phyloP scores from a whole-genome alignment of 1,140 invertebrate genomes.

The Caenorhabditis inopinata region DNA sequence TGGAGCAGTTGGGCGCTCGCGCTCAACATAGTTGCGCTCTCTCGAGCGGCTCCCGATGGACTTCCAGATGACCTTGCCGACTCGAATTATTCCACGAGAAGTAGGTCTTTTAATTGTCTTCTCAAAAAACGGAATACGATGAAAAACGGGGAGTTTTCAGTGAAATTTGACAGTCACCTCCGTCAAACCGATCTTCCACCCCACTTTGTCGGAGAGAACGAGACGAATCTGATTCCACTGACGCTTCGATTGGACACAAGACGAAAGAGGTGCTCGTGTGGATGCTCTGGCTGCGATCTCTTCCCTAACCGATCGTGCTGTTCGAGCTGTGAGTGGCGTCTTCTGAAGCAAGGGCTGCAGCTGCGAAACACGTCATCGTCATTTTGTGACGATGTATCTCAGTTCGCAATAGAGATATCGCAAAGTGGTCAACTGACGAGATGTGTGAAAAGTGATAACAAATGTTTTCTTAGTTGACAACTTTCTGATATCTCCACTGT shows the following conservation, averaged over 20 bases:
- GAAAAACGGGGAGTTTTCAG: too few species aligned
- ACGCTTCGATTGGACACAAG: conserved; percentile 34
- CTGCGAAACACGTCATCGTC: too few species aligned
- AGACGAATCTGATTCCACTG: conserved; percentile 44
- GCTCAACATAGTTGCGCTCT: not conserved
- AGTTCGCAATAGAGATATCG: not conserved
- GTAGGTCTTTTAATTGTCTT: not conserved
- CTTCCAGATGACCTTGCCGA: conserved; percentile 30
- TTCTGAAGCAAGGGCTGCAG: too few species aligned
- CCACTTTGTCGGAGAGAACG: conserved; percentile 40
- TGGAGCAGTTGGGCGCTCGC: conserved; percentile 17
- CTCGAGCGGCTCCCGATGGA: not conserved
- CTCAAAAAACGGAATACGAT: too few species aligned
- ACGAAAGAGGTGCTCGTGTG: conserved; percentile 53
- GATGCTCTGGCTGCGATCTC: conserved; percentile 54
- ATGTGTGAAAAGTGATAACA: too few species aligned
- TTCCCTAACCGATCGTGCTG: conserved; percentile 55
- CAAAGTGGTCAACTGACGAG: not conserved
- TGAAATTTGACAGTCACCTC: conserved; percentile 50
- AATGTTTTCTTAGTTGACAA: too few species aligned
- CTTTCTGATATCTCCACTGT: too few species aligned
- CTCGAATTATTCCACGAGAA: conserved; percentile 3
- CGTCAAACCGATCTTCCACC: conserved; percentile 43
- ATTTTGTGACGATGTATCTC: too few species aligned
- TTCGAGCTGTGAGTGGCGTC: conserved; percentile 31